These are phyloP conservation scores for Micropoecilia bifurca DNA, from an alignment of 2,797 vertebrate genomes.

Conservation along the genomic window DNA sequence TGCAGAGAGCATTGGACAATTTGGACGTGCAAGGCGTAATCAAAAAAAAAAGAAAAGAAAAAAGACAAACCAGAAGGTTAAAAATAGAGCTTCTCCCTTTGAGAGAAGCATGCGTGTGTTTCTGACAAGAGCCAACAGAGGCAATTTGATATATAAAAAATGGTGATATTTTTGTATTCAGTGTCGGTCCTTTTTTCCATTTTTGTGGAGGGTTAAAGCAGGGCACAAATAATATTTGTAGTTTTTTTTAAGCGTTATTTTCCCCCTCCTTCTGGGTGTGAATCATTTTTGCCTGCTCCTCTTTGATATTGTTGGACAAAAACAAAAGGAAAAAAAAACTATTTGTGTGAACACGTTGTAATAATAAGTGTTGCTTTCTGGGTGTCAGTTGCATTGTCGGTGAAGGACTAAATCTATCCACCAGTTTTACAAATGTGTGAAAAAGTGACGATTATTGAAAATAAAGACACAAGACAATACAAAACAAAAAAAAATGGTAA, in stretches of 20 bases:
- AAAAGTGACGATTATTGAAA: slow-evolving; percentile 47
- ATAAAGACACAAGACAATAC: slow-evolving; percentile 39
- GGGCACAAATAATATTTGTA: slow-evolving; percentile 83
- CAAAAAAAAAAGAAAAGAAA: slow-evolving; percentile 53
- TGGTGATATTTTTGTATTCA: slow-evolving; percentile 97
- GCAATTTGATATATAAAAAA: slow-evolving; percentile 90
- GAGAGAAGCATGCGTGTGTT: slow-evolving; percentile 72
- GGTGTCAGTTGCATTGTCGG: slow-evolving; percentile 84
- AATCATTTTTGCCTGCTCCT: slow-evolving; percentile 84
- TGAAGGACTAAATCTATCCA: slow-evolving; percentile 85
- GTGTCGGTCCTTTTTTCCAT: slow-evolving; percentile 86
- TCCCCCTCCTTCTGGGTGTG: slow-evolving; percentile 73
- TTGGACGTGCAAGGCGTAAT: slow-evolving; percentile 82
- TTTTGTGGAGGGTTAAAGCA: slow-evolving; percentile 85
- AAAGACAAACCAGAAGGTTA: slow-evolving; percentile 55
- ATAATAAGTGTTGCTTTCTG: slow-evolving; percentile 87
- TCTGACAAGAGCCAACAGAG: slow-evolving; percentile 85
- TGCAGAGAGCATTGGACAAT: slow-evolving; percentile 85
- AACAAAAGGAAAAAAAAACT: slow-evolving; percentile 40
- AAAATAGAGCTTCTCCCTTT: slow-evolving; percentile 69
- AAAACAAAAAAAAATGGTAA: slow-evolving; percentile 40
- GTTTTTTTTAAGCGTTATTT: slow-evolving; percentile 51
- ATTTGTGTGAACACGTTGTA: slow-evolving; percentile 82
- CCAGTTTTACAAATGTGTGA: slow-evolving; percentile 71
- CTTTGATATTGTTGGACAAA: slow-evolving; percentile 85